Base-by-base conservation (phyloP, 2,888 invertebrate genomes). In the Serripes groenlandicus region DNA sequence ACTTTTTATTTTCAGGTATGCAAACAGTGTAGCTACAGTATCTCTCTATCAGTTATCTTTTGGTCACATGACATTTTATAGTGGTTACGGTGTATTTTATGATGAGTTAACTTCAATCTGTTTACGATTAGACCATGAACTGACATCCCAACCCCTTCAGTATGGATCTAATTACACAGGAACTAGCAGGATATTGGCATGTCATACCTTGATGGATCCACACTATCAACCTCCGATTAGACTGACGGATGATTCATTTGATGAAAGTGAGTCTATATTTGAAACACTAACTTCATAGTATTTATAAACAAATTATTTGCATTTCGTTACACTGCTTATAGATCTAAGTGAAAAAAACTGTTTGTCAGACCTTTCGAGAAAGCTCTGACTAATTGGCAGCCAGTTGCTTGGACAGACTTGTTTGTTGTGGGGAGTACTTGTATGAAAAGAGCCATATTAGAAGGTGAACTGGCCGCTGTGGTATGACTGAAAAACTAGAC, bases 11-110 rank as follows among this genome's bases (percentile, higher is more conserved):
- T 95, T 91, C 87, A 73, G 64, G 9, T 71, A 78, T 26, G n/a
- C 42, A 21, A 90, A 94, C 85, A 81, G 92, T 78, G 75, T 95
- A 88, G 82, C 97, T 69, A 93, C 96, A 90, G 96, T 97, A 71
- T 96, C 96, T 34, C 96, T 98, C 96, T 97, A 97, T 93, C 96
- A 97, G 9, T 95, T 98, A 62, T 96, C 96, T 30, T 98, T 97
- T 93, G 96, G 97, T 81, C 96, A 96, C 1, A 96, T 97, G 94
- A 88, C 87, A 1, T 90, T 88, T 85, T 91, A 92, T 66, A 90
- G 89, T 42, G 89, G 84, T 60, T 91, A 92, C 80, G 93, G 93
- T 21, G 85, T 88, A 32, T 91, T 91, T 58, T 94, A 92, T 81
- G 92, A 94, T 92, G 93, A 93, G 30, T 76, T 94, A 81, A 85